Evolutionary conservation across 53 echinoderm and acorn worm species (phyloP).

Genomic region (Astropecten irregularis): DNA sequence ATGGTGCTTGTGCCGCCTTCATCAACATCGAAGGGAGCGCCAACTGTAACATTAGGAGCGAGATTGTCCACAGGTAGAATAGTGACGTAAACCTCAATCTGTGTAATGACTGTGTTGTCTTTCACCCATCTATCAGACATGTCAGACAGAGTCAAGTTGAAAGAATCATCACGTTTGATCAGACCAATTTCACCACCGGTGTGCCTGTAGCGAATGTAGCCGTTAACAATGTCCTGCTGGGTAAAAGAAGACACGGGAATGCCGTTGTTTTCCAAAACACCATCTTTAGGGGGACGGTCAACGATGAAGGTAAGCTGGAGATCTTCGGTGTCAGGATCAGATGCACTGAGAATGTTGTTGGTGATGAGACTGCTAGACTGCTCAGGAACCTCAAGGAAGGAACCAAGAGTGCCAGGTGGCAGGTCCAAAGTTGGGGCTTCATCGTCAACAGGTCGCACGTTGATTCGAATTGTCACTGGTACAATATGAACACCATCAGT

Average conservation of each 20-base stretch:
- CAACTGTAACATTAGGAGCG: conserved; percentile 84
- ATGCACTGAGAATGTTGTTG: conserved; percentile 94
- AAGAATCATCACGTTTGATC: conserved; percentile 83
- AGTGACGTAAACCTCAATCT: conserved; percentile 90
- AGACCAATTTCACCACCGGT: conserved; percentile 97
- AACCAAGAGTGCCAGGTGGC: conserved; percentile 90
- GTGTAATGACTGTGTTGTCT: conserved; percentile 86
- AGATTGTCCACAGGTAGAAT: conserved; percentile 92
- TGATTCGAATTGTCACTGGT: conserved; percentile 79
- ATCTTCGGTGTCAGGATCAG: conserved; percentile 98
- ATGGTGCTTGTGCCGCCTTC: conserved; percentile 84
- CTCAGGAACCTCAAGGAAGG: conserved; percentile 91
- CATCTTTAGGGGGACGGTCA: conserved; percentile 63
- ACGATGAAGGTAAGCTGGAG: conserved; percentile 86
- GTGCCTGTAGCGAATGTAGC: conserved; percentile 85
- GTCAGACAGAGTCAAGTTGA: conserved; percentile 96
- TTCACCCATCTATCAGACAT: conserved; percentile 94
- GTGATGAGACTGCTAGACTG: conserved; percentile 91
- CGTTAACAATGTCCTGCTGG: conserved; percentile 97
- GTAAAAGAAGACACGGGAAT: conserved; percentile 69
- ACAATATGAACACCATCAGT: conserved; percentile 93
- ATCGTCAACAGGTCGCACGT: conserved; percentile 89
- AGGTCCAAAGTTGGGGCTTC: conserved; percentile 93
- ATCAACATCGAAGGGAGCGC: conserved; percentile 69
- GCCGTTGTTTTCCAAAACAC: conserved; percentile 86